Evolutionary conservation across 37 sponge, comb jelly and placozoan species (phyloP).

Genomic region (Halisarca cf. caerulea): DNA sequence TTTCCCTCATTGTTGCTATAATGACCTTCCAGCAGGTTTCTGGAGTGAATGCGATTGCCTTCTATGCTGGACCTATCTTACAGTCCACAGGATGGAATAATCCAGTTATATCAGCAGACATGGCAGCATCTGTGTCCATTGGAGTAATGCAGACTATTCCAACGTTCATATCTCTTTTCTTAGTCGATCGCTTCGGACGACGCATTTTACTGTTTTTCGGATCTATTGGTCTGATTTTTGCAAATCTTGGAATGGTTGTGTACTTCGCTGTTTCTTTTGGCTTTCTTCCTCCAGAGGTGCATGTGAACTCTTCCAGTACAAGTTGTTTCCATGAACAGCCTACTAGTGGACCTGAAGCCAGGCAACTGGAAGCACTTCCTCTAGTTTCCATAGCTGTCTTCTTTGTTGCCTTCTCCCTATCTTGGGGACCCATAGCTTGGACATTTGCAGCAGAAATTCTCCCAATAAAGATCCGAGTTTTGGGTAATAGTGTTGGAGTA

Average conservation of each 20-base stretch:
- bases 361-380: slow-evolving; percentile 23
- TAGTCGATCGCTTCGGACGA: slow-evolving; percentile 74
- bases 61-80: slow-evolving; percentile 62
- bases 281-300: neutral
- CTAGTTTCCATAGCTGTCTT: slow-evolving; percentile 25
- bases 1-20: slow-evolving; percentile 24
- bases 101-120: neutral
- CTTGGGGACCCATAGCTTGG: slow-evolving; percentile 69
- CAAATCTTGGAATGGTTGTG: slow-evolving; percentile 41
- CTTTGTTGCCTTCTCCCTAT: slow-evolving; percentile 36
- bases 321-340: neutral
- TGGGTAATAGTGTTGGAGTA: slow-evolving; percentile 30
- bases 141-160: slow-evolving; percentile 48
- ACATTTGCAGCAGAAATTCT: slow-evolving; percentile 44
- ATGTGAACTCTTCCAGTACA: neutral
- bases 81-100: neutral
- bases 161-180: slow-evolving; percentile 52
- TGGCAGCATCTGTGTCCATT: slow-evolving; percentile 40
- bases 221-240: slow-evolving; percentile 39
- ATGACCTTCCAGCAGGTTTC: slow-evolving; percentile 80
- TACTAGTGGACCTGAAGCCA: neutral
- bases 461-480: slow-evolving; percentile 27
- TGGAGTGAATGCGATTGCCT: slow-evolving; percentile 79
- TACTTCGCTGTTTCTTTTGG: slow-evolving; percentile 27
- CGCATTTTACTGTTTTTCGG: slow-evolving; percentile 52